Percentiles rank a stretch among this genome's conserved stretches.
Evolutionary conservation across 1,140 invertebrate genomes (phyloP).

Genomic region (Ips nitidus): DNA sequence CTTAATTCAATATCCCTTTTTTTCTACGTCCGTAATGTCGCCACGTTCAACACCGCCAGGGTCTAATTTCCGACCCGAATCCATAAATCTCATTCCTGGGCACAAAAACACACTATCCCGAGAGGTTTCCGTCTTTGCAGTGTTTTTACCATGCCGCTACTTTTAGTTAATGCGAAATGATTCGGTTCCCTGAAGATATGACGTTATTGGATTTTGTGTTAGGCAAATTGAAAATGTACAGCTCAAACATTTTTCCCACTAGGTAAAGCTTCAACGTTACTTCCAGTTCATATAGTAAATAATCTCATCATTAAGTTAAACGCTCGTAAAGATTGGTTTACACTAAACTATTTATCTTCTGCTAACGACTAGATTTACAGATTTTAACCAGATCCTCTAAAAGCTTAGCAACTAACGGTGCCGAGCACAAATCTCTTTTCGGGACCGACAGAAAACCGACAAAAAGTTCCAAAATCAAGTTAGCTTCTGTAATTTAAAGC

Average conservation of each 20-base stretch:
- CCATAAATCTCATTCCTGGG: slow-evolving; percentile 26
- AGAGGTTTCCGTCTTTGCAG: slow-evolving; percentile 21
- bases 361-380: slow-evolving; percentile 4
- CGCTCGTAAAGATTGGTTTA: neutral
- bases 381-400: slow-evolving; percentile 2
- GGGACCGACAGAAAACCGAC: slow-evolving; percentile 1
- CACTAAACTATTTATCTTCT: neutral
- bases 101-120: slow-evolving; percentile 25
- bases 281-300: too few relatives aligned
- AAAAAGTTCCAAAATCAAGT: slow-evolving; percentile 5
- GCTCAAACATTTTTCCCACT: too few relatives aligned
- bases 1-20: slow-evolving; percentile 30
- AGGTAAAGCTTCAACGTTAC: too few relatives aligned
- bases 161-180: slow-evolving; percentile 9
- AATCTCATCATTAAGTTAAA: neutral
- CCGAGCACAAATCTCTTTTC: slow-evolving; percentile 1
- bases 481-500: neutral
- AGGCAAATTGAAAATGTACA: too few relatives aligned
- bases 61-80: slow-evolving; percentile 33
- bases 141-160: slow-evolving; percentile 17
- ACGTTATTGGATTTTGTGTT: too few relatives aligned
- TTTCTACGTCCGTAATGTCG: slow-evolving; percentile 20
- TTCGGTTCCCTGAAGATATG: neutral
- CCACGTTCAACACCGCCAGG: slow-evolving; percentile 31
- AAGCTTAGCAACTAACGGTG: slow-evolving; percentile 1